Evolutionary conservation across 2,113 vertebrate genomes (phyloP).

Genomic region (Odobenus rosmarus): DNA sequence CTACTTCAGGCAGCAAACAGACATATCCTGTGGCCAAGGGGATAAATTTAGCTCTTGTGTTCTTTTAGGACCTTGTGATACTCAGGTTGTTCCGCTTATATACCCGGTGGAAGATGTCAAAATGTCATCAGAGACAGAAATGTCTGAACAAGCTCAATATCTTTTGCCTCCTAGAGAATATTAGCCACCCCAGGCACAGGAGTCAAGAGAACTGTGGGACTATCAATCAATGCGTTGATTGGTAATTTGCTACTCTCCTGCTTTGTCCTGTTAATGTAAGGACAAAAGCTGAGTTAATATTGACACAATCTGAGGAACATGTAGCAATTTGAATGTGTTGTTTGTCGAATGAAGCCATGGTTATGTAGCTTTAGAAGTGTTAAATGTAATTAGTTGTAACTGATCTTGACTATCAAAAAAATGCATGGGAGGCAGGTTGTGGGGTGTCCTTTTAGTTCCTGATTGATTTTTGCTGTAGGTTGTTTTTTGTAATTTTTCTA

Average conservation of each 20-base stretch:
- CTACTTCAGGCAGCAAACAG: neutral
- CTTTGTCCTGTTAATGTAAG: constrained; percentile 40
- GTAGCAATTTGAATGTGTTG: neutral
- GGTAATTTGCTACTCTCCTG: neutral
- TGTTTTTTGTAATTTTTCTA: constrained; percentile 68
- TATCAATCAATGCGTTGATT: constrained; percentile 37
- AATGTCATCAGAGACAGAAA: constrained; percentile 31
- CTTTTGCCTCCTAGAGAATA: neutral
- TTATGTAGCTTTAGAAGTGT: constrained; percentile 37
- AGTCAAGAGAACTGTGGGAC: neutral
- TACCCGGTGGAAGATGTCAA: neutral
- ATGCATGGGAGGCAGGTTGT: constrained; percentile 22
- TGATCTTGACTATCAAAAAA: constrained; percentile 59
- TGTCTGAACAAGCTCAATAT: neutral
- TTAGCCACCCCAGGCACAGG: neutral
- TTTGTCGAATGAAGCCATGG: constrained; percentile 32
- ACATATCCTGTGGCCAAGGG: neutral
- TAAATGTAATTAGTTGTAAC: constrained; percentile 68
- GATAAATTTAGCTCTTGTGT: neutral
- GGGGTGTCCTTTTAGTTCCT: constrained; percentile 53
- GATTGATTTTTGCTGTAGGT: constrained; percentile 74
- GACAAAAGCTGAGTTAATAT: constrained; percentile 46
- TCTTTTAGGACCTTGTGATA: neutral
- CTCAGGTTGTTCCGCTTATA: neutral
- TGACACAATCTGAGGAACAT: constrained; percentile 39